These are phyloP conservation scores for Pyrrhia umbra DNA, from an alignment of 2,888 invertebrate species.

Conservation along the genomic window DNA sequence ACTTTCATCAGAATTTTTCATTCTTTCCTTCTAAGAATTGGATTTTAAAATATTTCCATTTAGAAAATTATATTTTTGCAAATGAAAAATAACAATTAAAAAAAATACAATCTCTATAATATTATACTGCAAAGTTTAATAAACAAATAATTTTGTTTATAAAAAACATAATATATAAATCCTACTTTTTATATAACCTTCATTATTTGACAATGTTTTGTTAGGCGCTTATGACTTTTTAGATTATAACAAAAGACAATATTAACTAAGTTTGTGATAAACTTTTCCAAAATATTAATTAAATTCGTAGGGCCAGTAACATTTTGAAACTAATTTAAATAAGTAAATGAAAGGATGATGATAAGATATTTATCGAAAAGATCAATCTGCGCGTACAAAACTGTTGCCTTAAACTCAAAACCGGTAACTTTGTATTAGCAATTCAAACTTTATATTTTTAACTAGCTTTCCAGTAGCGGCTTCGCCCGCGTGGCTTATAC, in stretches of 20 bases:
- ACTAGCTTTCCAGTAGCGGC: too few relatives aligned
- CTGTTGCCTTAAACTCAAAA: neutral
- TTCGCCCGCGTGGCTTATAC: too few relatives aligned
- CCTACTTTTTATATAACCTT: slow-evolving; percentile 12
- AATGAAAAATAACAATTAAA: slow-evolving; percentile 2
- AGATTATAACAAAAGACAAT: slow-evolving; percentile 38
- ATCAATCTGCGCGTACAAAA: neutral
- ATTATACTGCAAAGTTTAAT: neutral
- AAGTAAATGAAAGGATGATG: slow-evolving; percentile 21
- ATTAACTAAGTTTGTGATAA: slow-evolving; percentile 36
- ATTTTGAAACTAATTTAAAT: slow-evolving; percentile 28
- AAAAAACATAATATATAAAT: slow-evolving; percentile 17
- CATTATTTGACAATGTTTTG: slow-evolving; percentile 33
- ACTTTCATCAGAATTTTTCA: too few relatives aligned
- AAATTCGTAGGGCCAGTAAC: slow-evolving; percentile 25
- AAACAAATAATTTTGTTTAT: neutral
- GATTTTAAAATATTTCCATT: too few relatives aligned
- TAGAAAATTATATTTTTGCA: too few relatives aligned
- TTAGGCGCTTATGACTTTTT: slow-evolving; percentile 49
- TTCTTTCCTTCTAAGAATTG: too few relatives aligned
- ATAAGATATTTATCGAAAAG: slow-evolving; percentile 7
- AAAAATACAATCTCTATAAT: neutral
- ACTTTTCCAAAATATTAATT: slow-evolving; percentile 50
- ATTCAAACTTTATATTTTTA: too few relatives aligned
- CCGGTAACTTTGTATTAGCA: too few relatives aligned